These are phyloP conservation scores for Anoplophora glabripennis DNA, from an alignment of 1,140 invertebrate genomes.

Conservation along the genomic window DNA sequence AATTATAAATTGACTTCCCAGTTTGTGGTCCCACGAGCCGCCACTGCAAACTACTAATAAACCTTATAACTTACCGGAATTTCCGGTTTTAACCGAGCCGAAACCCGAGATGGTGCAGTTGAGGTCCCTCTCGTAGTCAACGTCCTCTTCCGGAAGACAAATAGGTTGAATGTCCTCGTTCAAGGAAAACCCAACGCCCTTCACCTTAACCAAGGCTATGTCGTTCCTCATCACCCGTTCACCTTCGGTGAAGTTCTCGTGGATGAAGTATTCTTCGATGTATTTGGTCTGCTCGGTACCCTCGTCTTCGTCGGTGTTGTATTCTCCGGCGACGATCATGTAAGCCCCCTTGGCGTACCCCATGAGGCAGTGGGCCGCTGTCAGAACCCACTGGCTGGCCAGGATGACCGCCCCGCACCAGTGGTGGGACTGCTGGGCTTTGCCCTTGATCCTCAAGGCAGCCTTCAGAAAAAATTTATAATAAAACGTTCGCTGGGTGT, in stretches of 20 bases:
- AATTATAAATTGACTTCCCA: neutral
- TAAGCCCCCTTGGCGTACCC: conserved; percentile 66
- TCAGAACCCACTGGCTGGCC: conserved; percentile 65
- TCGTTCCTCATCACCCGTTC: conserved; percentile 68
- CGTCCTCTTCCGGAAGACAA: conserved; percentile 62
- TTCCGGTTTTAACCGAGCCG: conserved; percentile 63
- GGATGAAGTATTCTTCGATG: conserved; percentile 67
- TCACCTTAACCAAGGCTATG: conserved; percentile 68
- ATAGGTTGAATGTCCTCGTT: conserved; percentile 69
- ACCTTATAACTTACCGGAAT: conserved; percentile 52
- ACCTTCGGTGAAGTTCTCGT: conserved; percentile 63
- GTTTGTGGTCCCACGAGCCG: neutral
- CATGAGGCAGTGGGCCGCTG: conserved; percentile 76
- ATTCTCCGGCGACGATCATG: conserved; percentile 68
- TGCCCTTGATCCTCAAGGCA: conserved; percentile 61
- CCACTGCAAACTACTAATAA: neutral
- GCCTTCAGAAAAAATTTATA: conserved; percentile 52
- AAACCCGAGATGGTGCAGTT: conserved; percentile 80
- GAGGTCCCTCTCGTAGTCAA: conserved; percentile 54
- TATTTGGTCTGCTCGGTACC: conserved; percentile 63
- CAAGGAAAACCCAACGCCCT: conserved; percentile 62
- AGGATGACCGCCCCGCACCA: conserved; percentile 79
- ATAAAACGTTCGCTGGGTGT: too few relatives aligned
- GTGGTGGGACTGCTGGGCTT: conserved; percentile 56
- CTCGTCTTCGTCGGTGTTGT: conserved; percentile 65